Conservation (phyloP, 2,797 vertebrate genomes). For the Chrosomus eos region DNA sequence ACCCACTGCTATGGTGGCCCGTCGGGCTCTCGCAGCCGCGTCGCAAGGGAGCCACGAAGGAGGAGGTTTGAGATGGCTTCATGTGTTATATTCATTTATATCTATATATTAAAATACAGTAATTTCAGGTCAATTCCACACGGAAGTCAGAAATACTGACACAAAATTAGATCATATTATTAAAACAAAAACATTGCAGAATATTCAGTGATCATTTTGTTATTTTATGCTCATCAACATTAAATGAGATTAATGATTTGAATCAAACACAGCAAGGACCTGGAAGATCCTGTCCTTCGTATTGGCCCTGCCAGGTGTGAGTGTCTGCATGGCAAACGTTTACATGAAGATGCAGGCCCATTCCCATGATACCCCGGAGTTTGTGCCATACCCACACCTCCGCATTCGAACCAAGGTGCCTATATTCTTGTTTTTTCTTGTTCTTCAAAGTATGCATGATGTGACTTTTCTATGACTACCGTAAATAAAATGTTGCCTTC, state of each 20-base stretch:
- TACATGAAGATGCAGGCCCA: slow-evolving; percentile 77
- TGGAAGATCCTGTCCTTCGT: slow-evolving; percentile 82
- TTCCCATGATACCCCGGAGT: slow-evolving; percentile 62
- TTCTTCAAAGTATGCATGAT: background rate
- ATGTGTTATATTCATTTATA: background rate
- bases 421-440: background rate
- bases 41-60: slow-evolving; percentile 72
- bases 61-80: slow-evolving; percentile 67
- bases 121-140: background rate
- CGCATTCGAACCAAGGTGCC: slow-evolving; percentile 87
- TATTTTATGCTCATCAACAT: background rate
- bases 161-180: background rate
- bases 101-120: background rate
- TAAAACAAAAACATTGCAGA: background rate
- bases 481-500: background rate
- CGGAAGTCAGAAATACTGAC: background rate
- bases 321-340: slow-evolving; percentile 82
- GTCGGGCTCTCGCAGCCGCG: slow-evolving; percentile 73
- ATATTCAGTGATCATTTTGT: background rate
- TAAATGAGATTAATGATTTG: background rate
- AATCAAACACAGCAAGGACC: slow-evolving; percentile 72
- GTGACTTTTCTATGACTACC: background rate
- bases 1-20: slow-evolving; percentile 63
- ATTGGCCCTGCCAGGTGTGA: slow-evolving; percentile 83
- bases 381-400: slow-evolving; percentile 82